A percentile compares a stretch with the other conserved stretches of the same genome.
Conservation (phyloP, 1,140 invertebrate genomes). For the Chymomyza costata region DNA sequence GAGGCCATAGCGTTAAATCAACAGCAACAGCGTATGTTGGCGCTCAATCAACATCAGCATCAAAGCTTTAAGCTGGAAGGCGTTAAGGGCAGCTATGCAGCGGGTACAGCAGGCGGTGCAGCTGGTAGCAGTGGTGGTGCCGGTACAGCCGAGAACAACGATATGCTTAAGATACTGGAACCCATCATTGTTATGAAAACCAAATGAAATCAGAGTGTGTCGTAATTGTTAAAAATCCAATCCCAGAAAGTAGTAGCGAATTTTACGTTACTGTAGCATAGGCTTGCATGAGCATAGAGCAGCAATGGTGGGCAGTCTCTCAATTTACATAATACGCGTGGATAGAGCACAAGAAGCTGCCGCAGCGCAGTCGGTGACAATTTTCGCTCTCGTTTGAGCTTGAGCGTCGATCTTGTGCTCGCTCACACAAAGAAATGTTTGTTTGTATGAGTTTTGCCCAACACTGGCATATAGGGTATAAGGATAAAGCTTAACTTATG, state of each 20-base stretch:
- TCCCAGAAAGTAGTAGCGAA: conserved; percentile 5
- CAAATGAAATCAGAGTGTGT: conserved; percentile 65
- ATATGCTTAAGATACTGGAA: conserved; percentile 74
- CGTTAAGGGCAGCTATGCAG: conserved; percentile 4
- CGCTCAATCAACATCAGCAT: conserved; percentile 40
- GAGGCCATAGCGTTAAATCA: conserved; percentile 56
- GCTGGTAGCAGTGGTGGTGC: conserved; percentile 21
- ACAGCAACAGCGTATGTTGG: conserved; percentile 35
- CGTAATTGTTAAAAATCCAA: conserved; percentile 15
- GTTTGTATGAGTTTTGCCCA: neutral
- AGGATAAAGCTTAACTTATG: no score
- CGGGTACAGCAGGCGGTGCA: conserved; percentile 10
- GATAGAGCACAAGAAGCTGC: no score
- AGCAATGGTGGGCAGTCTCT: neutral
- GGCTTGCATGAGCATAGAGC: no score
- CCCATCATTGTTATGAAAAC: conserved; percentile 75
- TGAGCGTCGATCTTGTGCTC: no score
- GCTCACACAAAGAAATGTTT: no score
- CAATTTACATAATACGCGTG: no score
- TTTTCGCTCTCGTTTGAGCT: no score
- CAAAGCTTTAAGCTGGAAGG: conserved; percentile 41
- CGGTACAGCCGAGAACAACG: conserved; percentile 60
- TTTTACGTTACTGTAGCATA: no score
- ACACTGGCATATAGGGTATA: neutral
- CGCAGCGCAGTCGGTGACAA: no score